Conservation (phyloP, 2,888 invertebrate genomes). For the Ypsolopha sequella region DNA sequence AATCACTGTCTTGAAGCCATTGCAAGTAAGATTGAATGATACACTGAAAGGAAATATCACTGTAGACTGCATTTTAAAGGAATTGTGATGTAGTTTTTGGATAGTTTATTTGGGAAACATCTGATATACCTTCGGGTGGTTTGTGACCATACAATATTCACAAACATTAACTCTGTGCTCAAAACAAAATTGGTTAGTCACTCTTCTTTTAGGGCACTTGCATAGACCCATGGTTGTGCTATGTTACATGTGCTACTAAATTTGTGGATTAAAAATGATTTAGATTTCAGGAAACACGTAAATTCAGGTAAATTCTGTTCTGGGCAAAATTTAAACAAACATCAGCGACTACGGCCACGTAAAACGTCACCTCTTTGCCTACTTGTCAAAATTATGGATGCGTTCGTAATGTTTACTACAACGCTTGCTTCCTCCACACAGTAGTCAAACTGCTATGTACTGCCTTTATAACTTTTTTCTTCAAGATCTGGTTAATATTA, state of each 20-base stretch:
- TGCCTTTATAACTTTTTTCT: too few relatives aligned
- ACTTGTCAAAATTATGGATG: background rate
- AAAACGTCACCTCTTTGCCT: background rate
- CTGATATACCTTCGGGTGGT: slow-evolving; percentile 88
- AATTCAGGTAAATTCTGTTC: background rate
- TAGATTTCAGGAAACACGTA: too few relatives aligned
- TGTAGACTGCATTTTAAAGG: too few relatives aligned
- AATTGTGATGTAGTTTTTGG: too few relatives aligned
- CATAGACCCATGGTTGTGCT: slow-evolving; percentile 89
- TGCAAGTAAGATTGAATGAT: slow-evolving; percentile 97
- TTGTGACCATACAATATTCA: slow-evolving; percentile 97
- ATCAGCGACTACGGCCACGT: background rate
- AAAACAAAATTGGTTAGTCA: slow-evolving; percentile 99
- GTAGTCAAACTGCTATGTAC: too few relatives aligned
- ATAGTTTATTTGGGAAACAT: too few relatives aligned
- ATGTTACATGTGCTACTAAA: background rate
- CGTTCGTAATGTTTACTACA: background rate
- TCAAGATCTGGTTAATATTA: too few relatives aligned
- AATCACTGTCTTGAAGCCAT: slow-evolving; percentile 99
- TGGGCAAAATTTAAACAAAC: slow-evolving; percentile 2
- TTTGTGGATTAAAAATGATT: background rate
- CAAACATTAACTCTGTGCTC: slow-evolving; percentile 99
- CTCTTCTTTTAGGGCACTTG: slow-evolving; percentile 97
- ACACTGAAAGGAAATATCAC: slow-evolving; percentile 76
- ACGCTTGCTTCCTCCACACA: too few relatives aligned